phyloP scores from a whole-genome alignment of 2,888 invertebrate species.

The Torymus texanus region DNA sequence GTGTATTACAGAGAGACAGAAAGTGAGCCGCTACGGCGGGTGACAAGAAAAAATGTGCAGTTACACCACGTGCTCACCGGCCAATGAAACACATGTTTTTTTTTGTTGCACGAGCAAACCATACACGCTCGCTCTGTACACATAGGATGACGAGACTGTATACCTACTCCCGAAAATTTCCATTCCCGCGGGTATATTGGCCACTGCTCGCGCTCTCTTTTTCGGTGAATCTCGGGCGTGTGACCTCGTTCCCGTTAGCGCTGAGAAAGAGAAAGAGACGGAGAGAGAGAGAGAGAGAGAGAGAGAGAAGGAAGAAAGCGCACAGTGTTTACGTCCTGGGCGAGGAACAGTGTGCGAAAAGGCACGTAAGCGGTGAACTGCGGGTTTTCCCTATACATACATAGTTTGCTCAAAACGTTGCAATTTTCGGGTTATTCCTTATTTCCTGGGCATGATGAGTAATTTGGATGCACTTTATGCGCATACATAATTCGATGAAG shows the following conservation, averaged over 20 bases:
- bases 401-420: too few relatives aligned
- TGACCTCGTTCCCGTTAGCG: constrained; percentile 2
- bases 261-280: background rate
- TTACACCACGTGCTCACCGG: background rate
- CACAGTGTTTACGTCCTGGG: too few relatives aligned
- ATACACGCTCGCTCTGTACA: background rate
- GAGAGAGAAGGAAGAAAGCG: too few relatives aligned
- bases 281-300: background rate
- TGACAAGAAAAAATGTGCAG: background rate
- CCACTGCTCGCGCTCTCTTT: background rate
- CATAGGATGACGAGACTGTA: background rate
- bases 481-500: too few relatives aligned
- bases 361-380: too few relatives aligned
- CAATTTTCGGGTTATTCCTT: too few relatives aligned
- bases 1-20: too few relatives aligned
- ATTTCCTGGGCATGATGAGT: too few relatives aligned
- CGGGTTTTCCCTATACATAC: too few relatives aligned
- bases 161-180: constrained; percentile 25
- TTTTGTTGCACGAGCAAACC: constrained; percentile 6
- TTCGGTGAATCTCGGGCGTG: background rate
- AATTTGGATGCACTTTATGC: too few relatives aligned
- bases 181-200: background rate
- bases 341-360: too few relatives aligned
- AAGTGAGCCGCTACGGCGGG: too few relatives aligned
- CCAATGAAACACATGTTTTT: constrained; percentile 26